A percentile compares a stretch with the other conserved stretches of the same genome.
Conservation (phyloP, 2,113 vertebrate species). For the Zootoca vivipara region DNA sequence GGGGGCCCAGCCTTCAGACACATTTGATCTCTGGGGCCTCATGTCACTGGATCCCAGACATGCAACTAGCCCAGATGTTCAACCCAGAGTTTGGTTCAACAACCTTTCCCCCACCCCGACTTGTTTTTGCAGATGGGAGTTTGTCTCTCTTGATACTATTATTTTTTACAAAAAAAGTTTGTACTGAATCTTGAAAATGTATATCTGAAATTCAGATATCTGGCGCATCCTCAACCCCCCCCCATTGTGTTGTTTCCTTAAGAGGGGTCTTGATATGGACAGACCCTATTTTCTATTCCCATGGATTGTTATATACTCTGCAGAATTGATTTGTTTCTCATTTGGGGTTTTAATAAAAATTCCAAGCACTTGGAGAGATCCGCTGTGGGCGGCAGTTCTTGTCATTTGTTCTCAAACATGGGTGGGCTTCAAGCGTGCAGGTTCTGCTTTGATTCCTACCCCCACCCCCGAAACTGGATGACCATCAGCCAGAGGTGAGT, state of each 20-base stretch:
- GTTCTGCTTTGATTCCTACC: too few species aligned
- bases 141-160: not conserved
- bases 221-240: not conserved
- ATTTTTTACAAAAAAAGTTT: conserved; percentile 26
- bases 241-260: not conserved
- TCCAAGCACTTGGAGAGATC: conserved; percentile 37
- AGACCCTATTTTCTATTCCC: conserved; percentile 28
- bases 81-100: not conserved
- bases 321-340: conserved; percentile 42
- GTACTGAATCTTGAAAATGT: too few species aligned
- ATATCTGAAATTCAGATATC: not conserved
- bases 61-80: not conserved
- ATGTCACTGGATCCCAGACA: too few species aligned
- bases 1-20: not conserved
- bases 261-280: conserved; percentile 27
- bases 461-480: too few species aligned
- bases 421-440: too few species aligned
- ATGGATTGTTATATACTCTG: conserved; percentile 45
- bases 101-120: not conserved
- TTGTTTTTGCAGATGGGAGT: fast-evolving
- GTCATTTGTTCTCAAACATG: not conserved
- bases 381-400: not conserved
- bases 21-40: not conserved
- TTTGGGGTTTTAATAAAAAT: conserved; percentile 74
- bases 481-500: too few species aligned